Percentiles rank a stretch among this genome's conserved stretches.
Conservation (phyloP, 2,888 invertebrate genomes). For the Eucriotettix oculatus region DNA sequence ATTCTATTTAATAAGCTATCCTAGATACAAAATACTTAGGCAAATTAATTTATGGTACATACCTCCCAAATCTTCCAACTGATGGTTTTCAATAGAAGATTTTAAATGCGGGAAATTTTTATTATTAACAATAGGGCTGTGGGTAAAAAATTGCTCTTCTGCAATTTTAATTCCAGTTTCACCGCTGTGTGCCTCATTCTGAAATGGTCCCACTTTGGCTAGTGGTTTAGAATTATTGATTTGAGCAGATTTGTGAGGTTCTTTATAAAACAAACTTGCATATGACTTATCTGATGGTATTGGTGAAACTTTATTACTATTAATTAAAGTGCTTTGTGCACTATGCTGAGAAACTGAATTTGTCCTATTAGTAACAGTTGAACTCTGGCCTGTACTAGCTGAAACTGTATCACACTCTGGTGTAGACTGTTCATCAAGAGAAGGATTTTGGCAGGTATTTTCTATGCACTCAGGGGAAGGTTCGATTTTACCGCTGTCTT, state of each 20-base stretch:
- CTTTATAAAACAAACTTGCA: conserved; percentile 23
- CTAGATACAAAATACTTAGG: too few relatives aligned
- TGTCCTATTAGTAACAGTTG: too few relatives aligned
- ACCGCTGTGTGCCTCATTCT: conserved; percentile 1
- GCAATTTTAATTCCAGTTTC: not conserved
- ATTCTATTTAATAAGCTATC: too few relatives aligned
- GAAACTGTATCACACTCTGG: too few relatives aligned
- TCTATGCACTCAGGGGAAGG: too few relatives aligned
- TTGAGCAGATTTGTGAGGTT: conserved; percentile 5
- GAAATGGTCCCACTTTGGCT: conserved; percentile 4
- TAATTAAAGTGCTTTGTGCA: too few relatives aligned
- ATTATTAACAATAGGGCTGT: not conserved
- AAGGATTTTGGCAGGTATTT: too few relatives aligned
- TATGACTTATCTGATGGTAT: conserved; percentile 21
- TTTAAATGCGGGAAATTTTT: not conserved
- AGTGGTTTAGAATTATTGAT: conserved; percentile 1
- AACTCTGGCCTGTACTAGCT: too few relatives aligned
- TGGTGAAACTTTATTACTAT: too few relatives aligned
- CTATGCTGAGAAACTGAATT: too few relatives aligned
- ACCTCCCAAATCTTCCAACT: conserved; percentile 55
- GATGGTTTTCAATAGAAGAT: conserved; percentile 39
- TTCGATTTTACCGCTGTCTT: too few relatives aligned
- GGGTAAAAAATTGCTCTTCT: not conserved
- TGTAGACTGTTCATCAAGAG: too few relatives aligned
- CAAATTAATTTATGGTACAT: conserved; percentile 17